Percentiles rank a stretch among this genome's conserved stretches.
These are phyloP conservation scores for Acleris laterana DNA, from an alignment of 2,888 invertebrate species.

Conservation along the genomic window DNA sequence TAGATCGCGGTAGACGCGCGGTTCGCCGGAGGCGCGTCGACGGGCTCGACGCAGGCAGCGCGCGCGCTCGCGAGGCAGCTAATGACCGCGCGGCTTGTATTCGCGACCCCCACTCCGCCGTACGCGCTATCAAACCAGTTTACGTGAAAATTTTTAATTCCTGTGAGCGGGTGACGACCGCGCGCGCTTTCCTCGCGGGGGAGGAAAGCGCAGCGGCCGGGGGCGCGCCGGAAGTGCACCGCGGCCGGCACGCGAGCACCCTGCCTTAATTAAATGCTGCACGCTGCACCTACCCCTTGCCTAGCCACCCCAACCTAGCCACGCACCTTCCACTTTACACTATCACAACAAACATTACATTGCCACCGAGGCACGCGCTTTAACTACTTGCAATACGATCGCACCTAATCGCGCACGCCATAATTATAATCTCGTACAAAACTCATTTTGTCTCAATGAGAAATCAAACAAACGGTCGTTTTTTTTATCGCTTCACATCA, in stretches of 20 bases:
- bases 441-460: no score
- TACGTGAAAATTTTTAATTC: conserved; percentile 83
- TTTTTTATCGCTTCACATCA: not conserved
- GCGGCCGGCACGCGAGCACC: conserved; percentile 78
- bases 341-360: conserved; percentile 48
- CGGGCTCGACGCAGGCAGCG: conserved; percentile 66
- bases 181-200: conserved; percentile 76
- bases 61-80: conserved; percentile 74
- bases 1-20: conserved; percentile 42
- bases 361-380: conserved; percentile 22
- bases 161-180: conserved; percentile 78
- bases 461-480: not conserved
- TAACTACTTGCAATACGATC: conserved; percentile 11
- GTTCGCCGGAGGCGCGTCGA: conserved; percentile 46
- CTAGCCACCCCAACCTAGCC: conserved; percentile 45
- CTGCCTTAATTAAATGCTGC: conserved; percentile 81
- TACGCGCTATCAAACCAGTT: conserved; percentile 83
- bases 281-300: conserved; percentile 69
- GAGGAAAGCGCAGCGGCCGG: conserved; percentile 80
- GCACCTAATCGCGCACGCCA: not conserved
- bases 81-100: conserved; percentile 80
- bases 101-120: conserved; percentile 80
- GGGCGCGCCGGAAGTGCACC: conserved; percentile 79
- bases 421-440: no score
- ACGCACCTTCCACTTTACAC: conserved; percentile 44